Base-by-base conservation (phyloP, 2,113 vertebrate genomes). In the Cyprinodon tularosa region DNA sequence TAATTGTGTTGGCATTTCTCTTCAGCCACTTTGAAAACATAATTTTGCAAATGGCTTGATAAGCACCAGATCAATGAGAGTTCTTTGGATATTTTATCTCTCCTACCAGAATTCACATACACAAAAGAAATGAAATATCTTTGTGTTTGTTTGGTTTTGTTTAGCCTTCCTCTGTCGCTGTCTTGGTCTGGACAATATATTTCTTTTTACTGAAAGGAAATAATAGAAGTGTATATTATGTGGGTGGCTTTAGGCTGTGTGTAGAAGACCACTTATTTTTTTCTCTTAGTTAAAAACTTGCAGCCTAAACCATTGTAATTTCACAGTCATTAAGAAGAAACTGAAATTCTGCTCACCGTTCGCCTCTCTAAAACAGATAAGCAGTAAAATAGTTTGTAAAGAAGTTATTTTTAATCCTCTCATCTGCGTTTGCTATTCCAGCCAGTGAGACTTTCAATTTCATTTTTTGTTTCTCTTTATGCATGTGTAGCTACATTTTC, bases 11-110 rank as follows among this genome's bases (percentile, higher is more conserved):
- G 74, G 76, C 66, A 72, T 74, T 79, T 42, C 48, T 47, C 17
- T 75, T 76, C 72, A 78, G 39, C 4, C 59, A 73, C 38, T 83
- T 66, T 81, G 48, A 78, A 85, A 87, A 82, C n/a, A 71, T 66
- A 74, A 90, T 89, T 57, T 82, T 85, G 44, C 45, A 88, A 92
- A 85, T 87, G 76, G 66, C 75, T 80, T 86, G 61, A 42, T 63
- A 36, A 84, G 70, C n/a, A 38, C 4, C 10, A 13, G 82, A 89
- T 85, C 80, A 76, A 74, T 87, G 22, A n/a, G 38, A 3, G 39
- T 66, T 62, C 62, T n/a, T 12, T 37, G 40, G 36, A 66, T 38
- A 68, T 74, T 80, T 74, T 22, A 1, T 3, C 72, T 12, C 6
- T 1, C 13, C 15, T 76, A 29, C 68, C 74, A 20, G 62, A 39